Evolutionary conservation across 2,113 vertebrate genomes (phyloP).

Genomic region (Siphamia tubifer): DNA sequence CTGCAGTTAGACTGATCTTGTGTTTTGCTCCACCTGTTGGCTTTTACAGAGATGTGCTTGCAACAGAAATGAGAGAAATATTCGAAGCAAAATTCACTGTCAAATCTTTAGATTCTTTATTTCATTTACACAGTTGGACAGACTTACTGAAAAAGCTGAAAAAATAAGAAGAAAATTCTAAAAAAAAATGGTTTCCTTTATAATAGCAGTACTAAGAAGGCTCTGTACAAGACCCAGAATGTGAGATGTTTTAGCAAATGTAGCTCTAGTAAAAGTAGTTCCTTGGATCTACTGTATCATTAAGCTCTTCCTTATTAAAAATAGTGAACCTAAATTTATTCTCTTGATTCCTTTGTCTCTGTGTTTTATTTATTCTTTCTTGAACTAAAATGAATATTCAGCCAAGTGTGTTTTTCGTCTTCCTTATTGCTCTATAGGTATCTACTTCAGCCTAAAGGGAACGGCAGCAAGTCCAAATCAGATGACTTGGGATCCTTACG

Average conservation of each 20-base stretch:
- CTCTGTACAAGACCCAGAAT: background rate
- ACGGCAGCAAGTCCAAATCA: conserved; percentile 91
- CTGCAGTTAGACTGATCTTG: conserved; percentile 1
- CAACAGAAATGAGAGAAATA: background rate
- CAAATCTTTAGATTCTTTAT: background rate
- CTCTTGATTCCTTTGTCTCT: too few species aligned
- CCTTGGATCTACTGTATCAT: background rate
- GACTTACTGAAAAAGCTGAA: background rate
- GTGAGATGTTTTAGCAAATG: background rate
- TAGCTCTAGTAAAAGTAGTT: background rate
- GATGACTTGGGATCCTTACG: conserved; percentile 94
- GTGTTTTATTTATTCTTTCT: too few species aligned
- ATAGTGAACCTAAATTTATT: too few species aligned
- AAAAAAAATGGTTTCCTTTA: background rate
- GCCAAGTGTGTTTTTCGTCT: too few species aligned
- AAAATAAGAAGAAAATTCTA: background rate
- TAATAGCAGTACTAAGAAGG: background rate
- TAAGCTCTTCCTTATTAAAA: too few species aligned
- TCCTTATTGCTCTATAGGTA: conserved; percentile 82
- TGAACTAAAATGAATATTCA: too few species aligned
- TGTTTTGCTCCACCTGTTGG: conserved; percentile 57
- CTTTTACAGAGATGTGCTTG: conserved; percentile 13
- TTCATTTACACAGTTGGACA: background rate
- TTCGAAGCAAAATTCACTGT: background rate
- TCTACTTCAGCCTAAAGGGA: conserved; percentile 94